phyloP scores from a whole-genome alignment of 1,140 invertebrate genomes.

The Lethrus apterus region DNA sequence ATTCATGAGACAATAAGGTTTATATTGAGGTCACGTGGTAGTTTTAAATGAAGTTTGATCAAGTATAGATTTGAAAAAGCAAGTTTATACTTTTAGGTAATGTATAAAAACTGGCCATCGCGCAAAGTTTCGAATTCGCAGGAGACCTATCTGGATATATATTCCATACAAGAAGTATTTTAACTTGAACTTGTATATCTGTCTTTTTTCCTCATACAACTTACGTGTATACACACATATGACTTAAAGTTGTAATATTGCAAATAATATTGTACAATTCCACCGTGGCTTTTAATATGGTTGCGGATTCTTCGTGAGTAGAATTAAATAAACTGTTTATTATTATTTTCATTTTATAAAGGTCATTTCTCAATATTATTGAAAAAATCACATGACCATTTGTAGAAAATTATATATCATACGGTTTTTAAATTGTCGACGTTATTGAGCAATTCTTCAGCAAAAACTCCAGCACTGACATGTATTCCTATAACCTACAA shows the following conservation, averaged over 20 bases:
- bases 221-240: background rate
- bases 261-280: constrained; percentile 29
- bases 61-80: constrained; percentile 26
- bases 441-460: no score
- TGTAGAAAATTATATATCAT: background rate
- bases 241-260: constrained; percentile 15
- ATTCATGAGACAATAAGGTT: constrained; percentile 24
- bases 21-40: constrained; percentile 30
- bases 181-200: constrained; percentile 6
- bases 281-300: constrained; percentile 31
- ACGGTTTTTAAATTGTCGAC: no score
- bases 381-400: background rate
- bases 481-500: no score
- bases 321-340: constrained; percentile 28
- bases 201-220: constrained; percentile 8
- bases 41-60: constrained; percentile 19
- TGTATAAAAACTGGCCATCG: constrained; percentile 22
- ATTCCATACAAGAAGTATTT: constrained; percentile 14
- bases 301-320: constrained; percentile 29
- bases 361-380: background rate
- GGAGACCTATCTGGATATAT: constrained; percentile 15
- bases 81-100: constrained; percentile 27
- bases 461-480: no score
- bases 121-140: constrained; percentile 19
- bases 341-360: constrained; percentile 24